A percentile compares a stretch with the other conserved stretches of the same genome.
phyloP scores from a whole-genome alignment of 2,113 vertebrate species.

The Ctenodactylus gundi region DNA sequence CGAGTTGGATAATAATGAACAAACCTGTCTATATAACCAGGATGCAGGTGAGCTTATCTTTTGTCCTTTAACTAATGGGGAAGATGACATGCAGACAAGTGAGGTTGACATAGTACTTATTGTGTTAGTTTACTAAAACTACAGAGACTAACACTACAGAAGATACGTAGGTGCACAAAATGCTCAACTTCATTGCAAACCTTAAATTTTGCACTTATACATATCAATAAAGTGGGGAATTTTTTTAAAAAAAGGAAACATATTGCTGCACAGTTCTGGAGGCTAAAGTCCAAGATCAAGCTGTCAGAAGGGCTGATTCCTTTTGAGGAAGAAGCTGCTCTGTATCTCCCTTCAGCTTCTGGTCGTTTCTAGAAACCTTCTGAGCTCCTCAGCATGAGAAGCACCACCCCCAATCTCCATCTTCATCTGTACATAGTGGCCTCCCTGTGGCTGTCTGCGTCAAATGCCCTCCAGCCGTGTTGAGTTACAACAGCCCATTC shows the following conservation, averaged over 20 bases:
- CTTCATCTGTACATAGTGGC: neutral
- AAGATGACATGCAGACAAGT: neutral
- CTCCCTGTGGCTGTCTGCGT: neutral
- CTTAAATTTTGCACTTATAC: no score
- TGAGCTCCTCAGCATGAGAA: neutral
- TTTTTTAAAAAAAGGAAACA: no score
- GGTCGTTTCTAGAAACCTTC: neutral
- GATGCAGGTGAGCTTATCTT: constrained; percentile 93
- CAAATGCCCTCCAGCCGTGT: neutral
- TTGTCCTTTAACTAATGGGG: neutral
- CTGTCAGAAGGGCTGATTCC: neutral
- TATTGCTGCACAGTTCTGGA: neutral
- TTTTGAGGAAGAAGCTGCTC: neutral
- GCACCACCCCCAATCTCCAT: neutral
- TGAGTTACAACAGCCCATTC: neutral
- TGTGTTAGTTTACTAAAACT: neutral
- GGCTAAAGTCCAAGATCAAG: neutral
- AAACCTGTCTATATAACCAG: constrained; percentile 99
- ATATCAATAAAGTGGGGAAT: no score
- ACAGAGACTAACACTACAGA: neutral
- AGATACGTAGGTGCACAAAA: no score
- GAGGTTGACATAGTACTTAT: neutral
- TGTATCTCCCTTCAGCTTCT: neutral
- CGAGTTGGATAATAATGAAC: constrained; percentile 99
- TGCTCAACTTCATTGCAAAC: no score